Evolutionary conservation across 2,888 invertebrate species (phyloP).

Genomic region (Luffia ferchaultella): DNA sequence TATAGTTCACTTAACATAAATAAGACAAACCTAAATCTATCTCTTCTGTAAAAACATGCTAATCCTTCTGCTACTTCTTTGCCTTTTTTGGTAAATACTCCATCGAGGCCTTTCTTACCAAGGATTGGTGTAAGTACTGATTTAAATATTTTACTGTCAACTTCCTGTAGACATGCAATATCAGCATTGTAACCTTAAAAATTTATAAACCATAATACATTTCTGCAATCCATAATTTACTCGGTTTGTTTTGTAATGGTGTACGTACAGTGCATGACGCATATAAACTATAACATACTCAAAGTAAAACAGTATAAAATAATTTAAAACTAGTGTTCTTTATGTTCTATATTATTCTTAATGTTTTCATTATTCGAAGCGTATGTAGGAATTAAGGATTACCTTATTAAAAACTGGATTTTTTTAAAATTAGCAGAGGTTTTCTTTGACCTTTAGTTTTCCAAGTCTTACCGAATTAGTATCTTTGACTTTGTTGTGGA

Average conservation of each 20-base stretch:
- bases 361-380: too few relatives aligned
- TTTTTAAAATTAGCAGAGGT: too few relatives aligned
- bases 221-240: not conserved
- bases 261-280: too few relatives aligned
- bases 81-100: constrained; percentile 75
- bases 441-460: too few relatives aligned
- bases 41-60: constrained; percentile 76
- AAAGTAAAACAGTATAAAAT: too few relatives aligned
- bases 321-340: too few relatives aligned
- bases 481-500: too few relatives aligned
- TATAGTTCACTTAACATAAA: not conserved
- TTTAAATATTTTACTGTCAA: constrained; percentile 81
- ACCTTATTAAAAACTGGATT: too few relatives aligned
- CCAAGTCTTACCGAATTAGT: too few relatives aligned
- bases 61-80: constrained; percentile 81
- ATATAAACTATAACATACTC: too few relatives aligned
- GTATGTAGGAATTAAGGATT: too few relatives aligned
- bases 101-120: constrained; percentile 56
- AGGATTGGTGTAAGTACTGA: constrained; percentile 71
- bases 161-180: constrained; percentile 92
- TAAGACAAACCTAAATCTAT: constrained; percentile 70
- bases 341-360: too few relatives aligned
- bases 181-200: constrained; percentile 86
- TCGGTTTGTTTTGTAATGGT: not conserved
- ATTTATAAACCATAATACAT: constrained; percentile 3